phyloP scores from a whole-genome alignment of 2,888 invertebrate species.

The Muschampia plurimacula region DNA sequence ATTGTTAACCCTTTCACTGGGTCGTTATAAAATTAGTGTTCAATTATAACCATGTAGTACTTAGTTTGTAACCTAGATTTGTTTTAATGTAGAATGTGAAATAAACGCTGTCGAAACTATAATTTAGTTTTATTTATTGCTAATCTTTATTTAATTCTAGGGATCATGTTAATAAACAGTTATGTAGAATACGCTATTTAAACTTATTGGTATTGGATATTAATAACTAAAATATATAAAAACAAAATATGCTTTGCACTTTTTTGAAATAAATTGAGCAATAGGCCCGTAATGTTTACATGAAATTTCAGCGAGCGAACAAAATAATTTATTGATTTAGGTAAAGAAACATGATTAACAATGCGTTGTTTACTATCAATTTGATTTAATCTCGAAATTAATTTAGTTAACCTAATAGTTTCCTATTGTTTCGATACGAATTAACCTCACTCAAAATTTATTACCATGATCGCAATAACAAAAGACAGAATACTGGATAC shows the following conservation, averaged over 20 bases:
- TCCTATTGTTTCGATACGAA: conserved; percentile 21
- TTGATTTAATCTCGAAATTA: not conserved
- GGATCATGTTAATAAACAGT: not conserved
- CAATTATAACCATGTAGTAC: conserved; percentile 24
- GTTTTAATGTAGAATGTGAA: conserved; percentile 43
- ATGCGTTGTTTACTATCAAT: not conserved
- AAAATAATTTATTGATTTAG: not conserved
- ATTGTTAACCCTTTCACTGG: conserved; percentile 16
- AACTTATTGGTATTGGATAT: too few species aligned
- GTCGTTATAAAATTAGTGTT: conserved; percentile 17
- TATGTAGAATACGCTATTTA: too few species aligned
- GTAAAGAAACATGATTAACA: not conserved
- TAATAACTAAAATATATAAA: not conserved
- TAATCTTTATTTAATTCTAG: not conserved
- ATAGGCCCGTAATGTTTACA: too few species aligned
- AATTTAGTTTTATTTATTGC: conserved; percentile 28
- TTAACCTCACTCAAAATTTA: conserved; percentile 30
- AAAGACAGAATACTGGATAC: conserved; percentile 5
- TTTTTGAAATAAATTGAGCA: too few species aligned
- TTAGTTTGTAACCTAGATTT: conserved; percentile 24
- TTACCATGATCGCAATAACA: conserved; percentile 16
- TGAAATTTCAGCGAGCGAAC: too few species aligned
- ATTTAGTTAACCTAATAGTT: not conserved
- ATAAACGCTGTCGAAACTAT: conserved; percentile 52
- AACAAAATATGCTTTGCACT: too few species aligned